Base-by-base conservation (phyloP, 2,113 vertebrate genomes). In the Myiozetetes cayanensis region DNA sequence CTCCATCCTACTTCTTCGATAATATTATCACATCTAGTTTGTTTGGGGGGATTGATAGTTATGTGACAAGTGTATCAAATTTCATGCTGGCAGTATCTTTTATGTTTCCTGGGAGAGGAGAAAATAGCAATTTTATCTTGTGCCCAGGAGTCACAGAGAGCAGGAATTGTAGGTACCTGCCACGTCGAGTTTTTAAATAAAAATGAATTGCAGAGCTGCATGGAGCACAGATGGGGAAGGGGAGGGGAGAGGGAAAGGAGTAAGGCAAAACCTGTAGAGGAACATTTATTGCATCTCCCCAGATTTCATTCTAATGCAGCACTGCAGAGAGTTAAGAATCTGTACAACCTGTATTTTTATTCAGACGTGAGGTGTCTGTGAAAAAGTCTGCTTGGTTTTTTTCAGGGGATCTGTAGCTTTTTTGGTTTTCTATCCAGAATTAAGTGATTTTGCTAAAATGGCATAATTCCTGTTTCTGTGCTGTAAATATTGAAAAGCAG, bases 31-130 rank as follows among this genome's bases (percentile, higher is more conserved):
- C 81, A 62, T 93, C 77, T 74, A 70, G 35, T 82, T 87, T 96
- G 80, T 97, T 90, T 18, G 65, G 65, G 72, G 95, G 78, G 65
- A 95, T 81, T 89, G 81, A 74, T 96, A 91, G 89, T 96, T 97
- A 90, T 24, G 89, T 25, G 90, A 90, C 89, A 91, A 96, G 66
- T 89, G 52, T 85, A 85, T 97, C 93, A 91, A 75, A 76, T 97
- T 96, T 97, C 96, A 76, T 96, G 87, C 90, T 71, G 30, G 61
- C 89, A 63, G 35, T 94, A 93, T 88, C 87, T 91, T 96, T 95
- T 94, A 87, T 96, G 92, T 97, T 97, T 96, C 95, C 94, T 94
- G 96, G 93, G 97, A 96, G 94, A 96, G 94, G 87, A 95, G 91
- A 95, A 96, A 97, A 95, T 50, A 94, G 83, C 93, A 95, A 95